Evolutionary conservation across 2,888 invertebrate species (phyloP).

Genomic region (Pteria penguin): DNA sequence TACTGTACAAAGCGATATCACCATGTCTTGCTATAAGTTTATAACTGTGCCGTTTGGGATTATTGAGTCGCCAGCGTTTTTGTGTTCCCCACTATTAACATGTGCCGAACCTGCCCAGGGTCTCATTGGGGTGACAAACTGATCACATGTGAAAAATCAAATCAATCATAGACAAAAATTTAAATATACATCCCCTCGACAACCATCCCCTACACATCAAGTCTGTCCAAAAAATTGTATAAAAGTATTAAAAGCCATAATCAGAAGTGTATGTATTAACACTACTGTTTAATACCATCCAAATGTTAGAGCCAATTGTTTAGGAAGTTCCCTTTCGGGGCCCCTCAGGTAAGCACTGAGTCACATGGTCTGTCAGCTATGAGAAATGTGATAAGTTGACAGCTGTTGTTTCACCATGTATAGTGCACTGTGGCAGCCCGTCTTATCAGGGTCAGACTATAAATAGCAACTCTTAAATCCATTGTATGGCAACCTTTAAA

Average conservation of each 20-base stretch:
- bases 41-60: no score
- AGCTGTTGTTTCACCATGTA: constrained; percentile 37
- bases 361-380: constrained; percentile 48
- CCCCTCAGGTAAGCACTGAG: constrained; percentile 36
- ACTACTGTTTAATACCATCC: no score
- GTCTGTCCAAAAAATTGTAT: no score
- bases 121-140: not conserved
- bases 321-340: constrained; percentile 3
- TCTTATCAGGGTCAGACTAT: constrained; percentile 7
- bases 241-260: no score
- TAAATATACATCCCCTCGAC: no score
- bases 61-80: not conserved
- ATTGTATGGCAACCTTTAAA: not conserved
- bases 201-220: no score
- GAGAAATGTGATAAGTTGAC: constrained; percentile 48
- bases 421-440: constrained; percentile 32
- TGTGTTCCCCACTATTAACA: not conserved
- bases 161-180: not conserved
- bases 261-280: no score
- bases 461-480: constrained; percentile 2
- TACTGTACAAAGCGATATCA: no score
- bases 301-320: no score
- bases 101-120: not conserved
- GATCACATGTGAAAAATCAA: not conserved
- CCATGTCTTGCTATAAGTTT: no score